Evolutionary conservation across 1,140 invertebrate genomes (phyloP).

Genomic region (Ceratina australensis): DNA sequence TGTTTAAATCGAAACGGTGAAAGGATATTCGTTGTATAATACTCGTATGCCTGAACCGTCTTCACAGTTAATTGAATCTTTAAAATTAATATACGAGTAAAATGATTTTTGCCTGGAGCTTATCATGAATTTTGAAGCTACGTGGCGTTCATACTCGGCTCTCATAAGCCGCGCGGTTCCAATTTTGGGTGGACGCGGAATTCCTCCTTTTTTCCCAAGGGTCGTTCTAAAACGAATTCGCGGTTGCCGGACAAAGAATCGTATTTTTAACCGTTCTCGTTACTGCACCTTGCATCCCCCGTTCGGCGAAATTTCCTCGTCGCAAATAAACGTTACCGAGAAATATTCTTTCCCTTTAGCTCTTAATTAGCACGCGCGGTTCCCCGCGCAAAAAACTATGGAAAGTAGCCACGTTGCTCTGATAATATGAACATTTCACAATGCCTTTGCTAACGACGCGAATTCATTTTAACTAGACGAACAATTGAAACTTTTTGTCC

Average conservation of each 20-base stretch:
- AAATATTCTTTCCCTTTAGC: conserved; percentile 35
- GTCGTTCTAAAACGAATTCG: conserved; percentile 41
- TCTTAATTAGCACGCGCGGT: too few relatives aligned
- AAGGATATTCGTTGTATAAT: neutral
- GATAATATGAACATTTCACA: too few relatives aligned
- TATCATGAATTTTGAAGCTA: neutral
- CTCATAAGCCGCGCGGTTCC: conserved; percentile 26
- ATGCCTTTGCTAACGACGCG: too few relatives aligned
- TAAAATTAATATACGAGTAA: too few relatives aligned
- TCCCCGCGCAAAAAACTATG: too few relatives aligned
- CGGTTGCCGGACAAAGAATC: conserved; percentile 54
- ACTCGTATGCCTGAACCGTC: too few relatives aligned
- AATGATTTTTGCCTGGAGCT: too few relatives aligned
- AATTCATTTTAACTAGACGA: too few relatives aligned
- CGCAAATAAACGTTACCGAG: conserved; percentile 38
- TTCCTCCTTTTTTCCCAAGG: conserved; percentile 35
- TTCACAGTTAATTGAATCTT: too few relatives aligned
- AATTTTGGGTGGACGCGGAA: conserved; percentile 53
- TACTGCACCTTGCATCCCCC: conserved; percentile 30
- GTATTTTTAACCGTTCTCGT: conserved; percentile 63
- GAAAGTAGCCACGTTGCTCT: too few relatives aligned
- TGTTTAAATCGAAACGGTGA: conserved; percentile 28
- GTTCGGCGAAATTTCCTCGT: conserved; percentile 39
- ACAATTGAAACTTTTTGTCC: neutral
- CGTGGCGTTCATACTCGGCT: neutral